Evolutionary conservation across 2,888 invertebrate genomes (phyloP).

Genomic region (Epinotia bilunana): DNA sequence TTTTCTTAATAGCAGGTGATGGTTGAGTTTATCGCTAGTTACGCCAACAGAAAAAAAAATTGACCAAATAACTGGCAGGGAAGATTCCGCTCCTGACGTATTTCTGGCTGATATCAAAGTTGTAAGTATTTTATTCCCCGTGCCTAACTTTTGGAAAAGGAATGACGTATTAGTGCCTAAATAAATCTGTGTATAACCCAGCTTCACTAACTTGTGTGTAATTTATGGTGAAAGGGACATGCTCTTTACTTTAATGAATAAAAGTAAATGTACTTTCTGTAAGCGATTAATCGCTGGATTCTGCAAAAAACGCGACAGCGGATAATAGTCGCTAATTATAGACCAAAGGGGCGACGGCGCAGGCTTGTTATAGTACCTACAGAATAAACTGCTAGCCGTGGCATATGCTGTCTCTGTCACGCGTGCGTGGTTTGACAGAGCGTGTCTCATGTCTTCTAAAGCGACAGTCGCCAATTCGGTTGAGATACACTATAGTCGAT

Average conservation of each 20-base stretch:
- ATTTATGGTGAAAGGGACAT: conserved; percentile 8
- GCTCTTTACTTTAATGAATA: neutral
- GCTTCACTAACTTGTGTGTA: neutral
- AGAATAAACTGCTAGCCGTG: neutral
- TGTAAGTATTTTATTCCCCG: no score
- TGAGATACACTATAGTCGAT: conserved; percentile 13
- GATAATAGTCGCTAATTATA: conserved; percentile 33
- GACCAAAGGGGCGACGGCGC: neutral
- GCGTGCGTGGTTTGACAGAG: neutral
- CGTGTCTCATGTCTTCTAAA: neutral
- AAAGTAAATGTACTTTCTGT: conserved; percentile 13
- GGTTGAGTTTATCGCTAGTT: no score
- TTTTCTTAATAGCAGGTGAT: no score
- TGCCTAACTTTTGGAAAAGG: no score
- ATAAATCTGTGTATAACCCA: neutral
- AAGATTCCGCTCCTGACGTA: no score
- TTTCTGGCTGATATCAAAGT: no score
- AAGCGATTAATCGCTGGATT: conserved; percentile 3
- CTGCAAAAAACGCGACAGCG: conserved; percentile 2
- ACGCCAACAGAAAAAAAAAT: no score
- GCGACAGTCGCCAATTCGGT: neutral
- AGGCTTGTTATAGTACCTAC: neutral
- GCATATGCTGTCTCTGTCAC: neutral
- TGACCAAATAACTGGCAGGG: no score
- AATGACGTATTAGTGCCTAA: neutral